Base-by-base conservation (phyloP, 2,797 vertebrate species). In the Diceros bicornis region DNA sequence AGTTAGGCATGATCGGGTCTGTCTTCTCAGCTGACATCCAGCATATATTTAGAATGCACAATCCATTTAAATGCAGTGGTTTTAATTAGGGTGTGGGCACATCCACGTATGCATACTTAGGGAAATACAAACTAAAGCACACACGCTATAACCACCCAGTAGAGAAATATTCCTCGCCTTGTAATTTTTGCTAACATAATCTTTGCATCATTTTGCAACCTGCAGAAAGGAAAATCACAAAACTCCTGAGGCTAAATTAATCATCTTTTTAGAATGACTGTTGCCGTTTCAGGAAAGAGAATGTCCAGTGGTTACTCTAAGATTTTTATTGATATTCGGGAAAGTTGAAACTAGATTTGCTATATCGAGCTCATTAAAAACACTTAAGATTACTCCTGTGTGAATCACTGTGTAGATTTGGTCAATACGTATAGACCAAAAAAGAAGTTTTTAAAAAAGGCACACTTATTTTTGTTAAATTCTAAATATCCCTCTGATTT, bases 171-270 rank as follows among this genome's bases (percentile, higher is more conserved):
- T 75, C 21, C 32, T 97, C 5, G 27, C 11, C 47, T 85, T 91
- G 81, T 55, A 72, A 85, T 85, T 86, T 89, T 89, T 75, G 47
- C 37, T 75, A 47, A 61, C 9, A 72, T 78, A 82, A 93, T 81
- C 71, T 94, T 79, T 89, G 64, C 41, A 61, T 75, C 62, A 72
- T 88, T 93, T 86, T 93, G 17, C 68, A 89, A 29, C 5, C 55
- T 90, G 89, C 66, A 97, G 25, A 71, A 97, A 82, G 84, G 55
- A 97, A 94, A 96, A 90, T 61, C 69, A 78, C 52, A 91, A 62
- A 94, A 75, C 44, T 88, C 50, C 23, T 1, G 29, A 78, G 81
- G 5, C 8, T 79, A 78, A 83, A 86, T 91, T n/a, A 72, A 93
- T 74, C n/a, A 59, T 92, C 47, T 81, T 61, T 79, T 61, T 84